These are phyloP conservation scores for Oikopleura vanhoeffeni DNA, from an alignment of 23 tunicate species.

Conservation along the genomic window DNA sequence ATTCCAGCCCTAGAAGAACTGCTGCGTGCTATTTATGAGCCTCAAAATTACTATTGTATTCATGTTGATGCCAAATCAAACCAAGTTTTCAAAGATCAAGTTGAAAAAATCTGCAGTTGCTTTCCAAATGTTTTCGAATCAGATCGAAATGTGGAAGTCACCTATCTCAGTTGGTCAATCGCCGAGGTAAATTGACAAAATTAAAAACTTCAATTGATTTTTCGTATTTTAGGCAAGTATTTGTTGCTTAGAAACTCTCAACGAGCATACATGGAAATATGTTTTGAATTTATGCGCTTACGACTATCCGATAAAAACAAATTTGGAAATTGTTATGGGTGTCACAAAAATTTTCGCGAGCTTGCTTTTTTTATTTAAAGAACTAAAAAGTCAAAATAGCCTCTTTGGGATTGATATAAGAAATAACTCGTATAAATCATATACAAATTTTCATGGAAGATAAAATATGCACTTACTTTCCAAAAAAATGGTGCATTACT, in stretches of 20 bases:
- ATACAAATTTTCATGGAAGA: too few relatives aligned
- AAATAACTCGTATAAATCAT: too few relatives aligned
- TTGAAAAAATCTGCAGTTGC: neutral
- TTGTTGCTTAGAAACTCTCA: neutral
- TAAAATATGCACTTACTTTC: too few relatives aligned
- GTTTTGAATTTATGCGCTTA: slow-evolving; percentile 77
- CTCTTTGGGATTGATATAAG: too few relatives aligned
- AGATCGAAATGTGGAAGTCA: neutral
- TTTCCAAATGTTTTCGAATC: neutral
- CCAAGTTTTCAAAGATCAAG: slow-evolving; percentile 18
- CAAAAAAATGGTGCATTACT: too few relatives aligned
- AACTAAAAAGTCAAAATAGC: too few relatives aligned
- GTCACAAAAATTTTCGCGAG: too few relatives aligned
- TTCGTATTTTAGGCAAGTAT: neutral
- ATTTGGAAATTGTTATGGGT: slow-evolving; percentile 67
- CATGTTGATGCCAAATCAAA: slow-evolving; percentile 71
- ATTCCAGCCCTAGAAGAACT: slow-evolving; percentile 41
- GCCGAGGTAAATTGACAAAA: too few relatives aligned
- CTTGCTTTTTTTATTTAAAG: too few relatives aligned
- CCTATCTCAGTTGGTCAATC: neutral
- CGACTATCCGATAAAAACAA: slow-evolving; percentile 76
- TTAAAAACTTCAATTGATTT: too few relatives aligned
- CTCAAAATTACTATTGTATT: slow-evolving; percentile 72
- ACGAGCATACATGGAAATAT: slow-evolving; percentile 34
- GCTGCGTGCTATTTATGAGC: slow-evolving; percentile 68